Percentiles rank a stretch among this genome's conserved stretches.
Conservation (phyloP, 1,140 invertebrate species). For the Aphaenogaster rudis region DNA sequence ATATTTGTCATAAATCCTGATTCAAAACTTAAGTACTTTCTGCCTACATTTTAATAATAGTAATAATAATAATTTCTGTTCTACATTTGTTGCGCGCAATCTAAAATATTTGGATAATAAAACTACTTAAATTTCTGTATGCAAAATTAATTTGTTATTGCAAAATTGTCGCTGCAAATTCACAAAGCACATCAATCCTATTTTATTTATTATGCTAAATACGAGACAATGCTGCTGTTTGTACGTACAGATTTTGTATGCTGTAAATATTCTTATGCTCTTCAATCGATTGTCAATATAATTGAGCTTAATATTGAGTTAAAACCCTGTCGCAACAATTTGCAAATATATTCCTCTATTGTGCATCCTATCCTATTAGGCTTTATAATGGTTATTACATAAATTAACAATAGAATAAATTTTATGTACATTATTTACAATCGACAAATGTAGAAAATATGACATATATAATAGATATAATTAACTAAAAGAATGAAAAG, state of each 20-base stretch:
- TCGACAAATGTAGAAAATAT: background rate
- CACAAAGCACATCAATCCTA: background rate
- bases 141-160: background rate
- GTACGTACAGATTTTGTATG: background rate
- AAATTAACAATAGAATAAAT: background rate
- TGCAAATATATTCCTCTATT: background rate
- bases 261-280: conserved; percentile 1
- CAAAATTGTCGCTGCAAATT: background rate
- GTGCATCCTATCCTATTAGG: background rate
- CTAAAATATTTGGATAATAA: conserved; percentile 21
- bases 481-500: background rate
- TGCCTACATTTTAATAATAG: background rate
- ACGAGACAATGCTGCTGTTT: background rate
- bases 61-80: background rate
- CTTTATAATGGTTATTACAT: background rate
- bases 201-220: background rate
- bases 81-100: background rate
- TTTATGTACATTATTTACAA: background rate
- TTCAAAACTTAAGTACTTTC: background rate
- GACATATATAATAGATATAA: background rate
- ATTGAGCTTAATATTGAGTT: background rate
- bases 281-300: conserved; percentile 11
- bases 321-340: background rate
- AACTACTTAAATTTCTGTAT: background rate
- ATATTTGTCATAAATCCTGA: background rate